Evolutionary conservation across 2,888 invertebrate species (phyloP).

Genomic region (Caenorhabditis virilis): DNA sequence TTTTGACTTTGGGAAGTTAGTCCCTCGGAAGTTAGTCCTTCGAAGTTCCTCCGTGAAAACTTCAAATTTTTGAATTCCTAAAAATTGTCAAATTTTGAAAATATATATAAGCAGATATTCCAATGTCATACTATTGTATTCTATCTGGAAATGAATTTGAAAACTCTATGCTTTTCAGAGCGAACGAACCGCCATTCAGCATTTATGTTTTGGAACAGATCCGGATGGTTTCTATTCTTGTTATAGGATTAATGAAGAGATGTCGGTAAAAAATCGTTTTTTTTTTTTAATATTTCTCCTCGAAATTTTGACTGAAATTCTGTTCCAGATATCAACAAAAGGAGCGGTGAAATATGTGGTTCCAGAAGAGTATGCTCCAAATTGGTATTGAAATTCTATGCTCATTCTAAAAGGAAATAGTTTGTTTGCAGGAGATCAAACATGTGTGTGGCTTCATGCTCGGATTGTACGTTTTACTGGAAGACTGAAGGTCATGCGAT

Average conservation of each 20-base stretch:
- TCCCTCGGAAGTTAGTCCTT: no score
- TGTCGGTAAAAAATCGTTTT: constrained; percentile 4
- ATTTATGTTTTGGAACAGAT: constrained; percentile 24
- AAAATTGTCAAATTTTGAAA: no score
- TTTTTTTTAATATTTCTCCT: not conserved
- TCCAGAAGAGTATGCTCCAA: constrained; percentile 21
- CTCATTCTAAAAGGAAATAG: not conserved
- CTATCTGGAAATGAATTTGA: not conserved
- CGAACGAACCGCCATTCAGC: constrained; percentile 15
- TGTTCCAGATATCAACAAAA: constrained; percentile 21
- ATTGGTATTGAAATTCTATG: constrained; percentile 12
- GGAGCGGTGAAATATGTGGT: constrained; percentile 17
- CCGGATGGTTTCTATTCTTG: constrained; percentile 32
- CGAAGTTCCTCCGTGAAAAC: no score
- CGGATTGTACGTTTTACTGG: constrained; percentile 26
- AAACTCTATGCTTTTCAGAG: constrained; percentile 5
- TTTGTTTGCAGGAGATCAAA: not conserved
- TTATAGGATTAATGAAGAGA: constrained; percentile 25
- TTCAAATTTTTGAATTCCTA: no score
- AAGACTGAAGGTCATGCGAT: not conserved
- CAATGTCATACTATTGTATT: not conserved
- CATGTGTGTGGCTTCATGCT: constrained; percentile 10
- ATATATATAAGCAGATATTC: no score
- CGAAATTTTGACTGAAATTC: no score
- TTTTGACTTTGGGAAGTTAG: not conserved